These are phyloP conservation scores for Apis cerana DNA, from an alignment of 1,140 invertebrate genomes.

Conservation along the genomic window DNA sequence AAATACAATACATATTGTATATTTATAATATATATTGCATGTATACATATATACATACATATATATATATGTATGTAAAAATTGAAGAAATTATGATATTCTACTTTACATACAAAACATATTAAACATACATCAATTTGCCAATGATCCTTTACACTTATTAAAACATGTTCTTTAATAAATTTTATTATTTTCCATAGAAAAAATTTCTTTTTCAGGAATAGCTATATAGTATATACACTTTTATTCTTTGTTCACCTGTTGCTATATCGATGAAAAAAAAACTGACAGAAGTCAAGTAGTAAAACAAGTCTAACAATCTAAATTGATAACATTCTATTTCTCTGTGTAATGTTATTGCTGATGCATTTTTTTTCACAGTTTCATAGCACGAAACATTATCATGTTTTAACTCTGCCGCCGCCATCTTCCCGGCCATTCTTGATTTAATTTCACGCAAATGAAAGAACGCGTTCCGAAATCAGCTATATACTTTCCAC, in stretches of 20 bases:
- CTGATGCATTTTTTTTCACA: conserved; percentile 51
- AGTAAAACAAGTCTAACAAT: conserved; percentile 71
- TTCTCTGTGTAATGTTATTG: conserved; percentile 55
- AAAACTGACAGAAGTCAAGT: conserved; percentile 72
- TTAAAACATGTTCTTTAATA: background rate
- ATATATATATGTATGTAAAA: background rate
- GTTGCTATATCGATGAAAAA: conserved; percentile 73
- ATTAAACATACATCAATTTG: background rate
- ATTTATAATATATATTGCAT: background rate
- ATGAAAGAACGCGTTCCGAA: conserved; percentile 37
- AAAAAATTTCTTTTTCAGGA: conserved; percentile 8
- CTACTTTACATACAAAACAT: background rate
- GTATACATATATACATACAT: background rate
- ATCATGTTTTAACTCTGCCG: conserved; percentile 69
- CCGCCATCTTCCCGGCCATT: conserved; percentile 73
- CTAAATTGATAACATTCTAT: conserved; percentile 66
- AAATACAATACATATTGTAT: background rate
- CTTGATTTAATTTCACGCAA: conserved; percentile 40
- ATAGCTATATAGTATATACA: background rate
- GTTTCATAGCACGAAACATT: conserved; percentile 62
- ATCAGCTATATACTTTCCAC: background rate
- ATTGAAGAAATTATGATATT: background rate
- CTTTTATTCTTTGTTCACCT: conserved; percentile 70
- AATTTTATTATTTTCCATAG: background rate
- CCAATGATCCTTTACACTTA: background rate